Evolutionary conservation across 2,888 invertebrate species (phyloP), one percentile per base, ranked within the genome.

Genomic region (Trileptium ribeirensis): DNA sequence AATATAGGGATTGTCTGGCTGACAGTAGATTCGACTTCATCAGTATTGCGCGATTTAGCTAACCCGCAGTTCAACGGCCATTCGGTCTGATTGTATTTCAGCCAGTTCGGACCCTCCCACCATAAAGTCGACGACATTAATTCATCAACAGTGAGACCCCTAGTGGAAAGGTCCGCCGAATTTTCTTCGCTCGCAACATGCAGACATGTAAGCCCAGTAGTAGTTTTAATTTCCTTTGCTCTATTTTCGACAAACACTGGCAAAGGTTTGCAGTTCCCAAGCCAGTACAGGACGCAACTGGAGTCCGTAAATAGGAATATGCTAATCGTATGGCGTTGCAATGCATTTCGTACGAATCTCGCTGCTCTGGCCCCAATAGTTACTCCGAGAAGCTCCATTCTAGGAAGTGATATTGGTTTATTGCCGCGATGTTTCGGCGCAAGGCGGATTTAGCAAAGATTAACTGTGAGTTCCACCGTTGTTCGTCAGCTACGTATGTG

Each of bases 151-250:
- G 81, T 31, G n/a, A n/a, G 83, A 1, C 15, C 86, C 87, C 75
- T 86, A 38, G 8, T 85, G 0, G 84, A 83, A 3, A 83, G 80
- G 81, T 87, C 87, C 1, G 86, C 87, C 0, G 87, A 86, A 81
- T 87, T 87, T 0, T 84, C 82, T 34, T 83, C 67, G 0, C 85
- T 82, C 1, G 70, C 38, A 31, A 86, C 85, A 77, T 87, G 83
- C 33, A 81, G 83, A 84, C 86, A 86, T 34, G 67, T n/a, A 15
- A 82, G 80, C n/a, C 38, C 38, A 3, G 83, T 81, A 3, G 51
- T n/a, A 1, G 67, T 81, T n/a, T 82, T 78, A 38, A 87, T 86
- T 31, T 85, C 83, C 8, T 83, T 79, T 8, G 86, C 81, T 2
- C 86, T 81, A 74, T 86, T 86, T 0, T 77, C 75, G 0, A 86